phyloP scores from a whole-genome alignment of 2,113 vertebrate species.

The Accipiter virgatus region DNA sequence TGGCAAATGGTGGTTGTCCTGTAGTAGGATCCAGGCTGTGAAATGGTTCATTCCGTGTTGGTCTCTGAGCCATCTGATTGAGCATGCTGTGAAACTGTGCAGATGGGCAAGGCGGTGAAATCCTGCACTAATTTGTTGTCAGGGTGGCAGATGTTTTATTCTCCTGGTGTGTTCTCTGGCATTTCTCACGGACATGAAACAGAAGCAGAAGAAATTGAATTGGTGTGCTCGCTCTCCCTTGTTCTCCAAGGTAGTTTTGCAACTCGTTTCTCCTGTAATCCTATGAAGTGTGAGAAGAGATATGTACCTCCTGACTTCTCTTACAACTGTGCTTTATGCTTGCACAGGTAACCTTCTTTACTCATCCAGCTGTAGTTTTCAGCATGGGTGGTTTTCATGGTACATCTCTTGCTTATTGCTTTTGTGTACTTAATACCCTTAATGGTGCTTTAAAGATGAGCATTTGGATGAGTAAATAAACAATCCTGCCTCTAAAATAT shows the following conservation, averaged over 20 bases:
- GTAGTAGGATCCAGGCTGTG: neutral
- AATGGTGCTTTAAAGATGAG: neutral
- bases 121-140: neutral
- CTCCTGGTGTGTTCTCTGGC: neutral
- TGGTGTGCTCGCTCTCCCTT: neutral
- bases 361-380: conserved; percentile 11
- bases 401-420: neutral
- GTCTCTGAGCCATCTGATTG: neutral
- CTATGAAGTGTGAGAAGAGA: neutral
- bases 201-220: conserved; percentile 16
- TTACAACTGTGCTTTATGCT: neutral
- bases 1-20: neutral
- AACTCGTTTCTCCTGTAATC: neutral
- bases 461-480: neutral
- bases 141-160: conserved; percentile 50
- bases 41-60: neutral
- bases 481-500: neutral
- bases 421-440: neutral
- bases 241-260: neutral
- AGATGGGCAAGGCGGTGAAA: neutral
- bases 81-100: neutral
- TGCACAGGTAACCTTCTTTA: neutral
- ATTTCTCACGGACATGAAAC: conserved; percentile 1
- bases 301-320: neutral
- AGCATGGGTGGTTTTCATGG: neutral